Conservation (phyloP, 2,888 invertebrate genomes). For the Callyntrura guangdongensis region DNA sequence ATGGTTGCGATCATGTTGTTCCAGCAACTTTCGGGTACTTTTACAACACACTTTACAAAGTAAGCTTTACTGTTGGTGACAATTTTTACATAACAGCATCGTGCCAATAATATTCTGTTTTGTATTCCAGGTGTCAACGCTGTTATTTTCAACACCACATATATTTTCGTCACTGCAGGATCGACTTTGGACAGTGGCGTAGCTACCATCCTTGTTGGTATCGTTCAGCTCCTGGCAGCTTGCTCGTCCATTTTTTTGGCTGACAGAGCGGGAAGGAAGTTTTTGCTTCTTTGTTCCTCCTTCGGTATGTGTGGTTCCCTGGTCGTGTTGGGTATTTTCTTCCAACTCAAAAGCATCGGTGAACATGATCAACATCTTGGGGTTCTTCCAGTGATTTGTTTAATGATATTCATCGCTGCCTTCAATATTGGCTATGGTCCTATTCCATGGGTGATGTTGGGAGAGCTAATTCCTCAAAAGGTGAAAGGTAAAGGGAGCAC, state of each 20-base stretch:
- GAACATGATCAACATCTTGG: slow-evolving; percentile 87
- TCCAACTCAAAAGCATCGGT: slow-evolving; percentile 87
- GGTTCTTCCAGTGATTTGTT: slow-evolving; percentile 91
- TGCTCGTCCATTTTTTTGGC: slow-evolving; percentile 88
- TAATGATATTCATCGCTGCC: slow-evolving; percentile 92
- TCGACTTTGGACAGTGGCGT: slow-evolving; percentile 87
- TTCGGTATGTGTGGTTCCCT: slow-evolving; percentile 91
- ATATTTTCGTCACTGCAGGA: slow-evolving; percentile 89
- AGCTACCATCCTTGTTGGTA: slow-evolving; percentile 88
- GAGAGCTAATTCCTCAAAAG: slow-evolving; percentile 91
- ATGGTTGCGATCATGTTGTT: slow-evolving; percentile 93
- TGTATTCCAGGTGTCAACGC: slow-evolving; percentile 88
- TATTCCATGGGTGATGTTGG: slow-evolving; percentile 90
- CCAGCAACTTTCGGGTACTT: slow-evolving; percentile 92
- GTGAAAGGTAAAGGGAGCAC: slow-evolving; percentile 88
- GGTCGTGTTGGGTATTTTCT: slow-evolving; percentile 91
- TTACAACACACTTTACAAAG: no score
- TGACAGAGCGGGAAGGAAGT: slow-evolving; percentile 93
- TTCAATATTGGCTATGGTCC: slow-evolving; percentile 94
- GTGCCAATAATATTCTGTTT: no score
- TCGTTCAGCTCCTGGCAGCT: slow-evolving; percentile 88
- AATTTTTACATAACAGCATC: no score
- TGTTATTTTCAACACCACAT: slow-evolving; percentile 92
- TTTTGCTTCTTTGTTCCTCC: slow-evolving; percentile 92
- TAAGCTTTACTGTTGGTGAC: no score